Base-by-base conservation (phyloP, 2,797 vertebrate species). In the Halcyon chelicuti region DNA sequence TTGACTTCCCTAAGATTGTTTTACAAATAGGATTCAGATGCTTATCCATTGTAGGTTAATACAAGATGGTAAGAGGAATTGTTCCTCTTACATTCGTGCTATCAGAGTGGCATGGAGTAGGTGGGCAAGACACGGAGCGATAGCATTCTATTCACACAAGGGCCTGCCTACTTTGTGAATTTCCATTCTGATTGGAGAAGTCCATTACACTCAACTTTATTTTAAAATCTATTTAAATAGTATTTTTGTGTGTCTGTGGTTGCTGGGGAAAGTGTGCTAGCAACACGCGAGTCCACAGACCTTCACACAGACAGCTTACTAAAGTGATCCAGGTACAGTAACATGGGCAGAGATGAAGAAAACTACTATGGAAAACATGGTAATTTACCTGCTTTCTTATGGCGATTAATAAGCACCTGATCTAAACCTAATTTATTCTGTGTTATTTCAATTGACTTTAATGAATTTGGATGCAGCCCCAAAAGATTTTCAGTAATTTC, bases 291-390 rank as follows among this genome's bases (percentile, higher is more conserved):
- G 84, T 49, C 58, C 52, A 16, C 29, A 46, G 26, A 49, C 18
- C 18, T 51, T 90, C 57, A 40, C 35, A 21, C 63, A 74, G 51
- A n/a, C 52, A 75, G 51, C 51, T 86, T 52, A 29, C 31, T 74
- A 17, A 55, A 52, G 58, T 75, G 77, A 78, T 52, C 72, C 91
- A 37, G 73, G 65, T 81, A 33, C 72, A 61, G 62, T 40, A 57
- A 47, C 23, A 96, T 97, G 97, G 82, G 67, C 15, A 61, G 76
- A 42, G 80, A 76, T 37, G 71, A 95, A 80, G 92, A 97, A 94
- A 92, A 90, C 90, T 97, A 97, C 92, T 97, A 91, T n/a, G 95
- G 92, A 80, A 97, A 97, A 95, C 83, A 95, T 11, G 94, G 96
- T 97, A 97, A 97, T 90, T 90, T 81, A 70, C 49, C 85, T 94